These are phyloP conservation scores for Tadarida brasiliensis DNA, from an alignment of 2,797 vertebrate species.

Conservation along the genomic window DNA sequence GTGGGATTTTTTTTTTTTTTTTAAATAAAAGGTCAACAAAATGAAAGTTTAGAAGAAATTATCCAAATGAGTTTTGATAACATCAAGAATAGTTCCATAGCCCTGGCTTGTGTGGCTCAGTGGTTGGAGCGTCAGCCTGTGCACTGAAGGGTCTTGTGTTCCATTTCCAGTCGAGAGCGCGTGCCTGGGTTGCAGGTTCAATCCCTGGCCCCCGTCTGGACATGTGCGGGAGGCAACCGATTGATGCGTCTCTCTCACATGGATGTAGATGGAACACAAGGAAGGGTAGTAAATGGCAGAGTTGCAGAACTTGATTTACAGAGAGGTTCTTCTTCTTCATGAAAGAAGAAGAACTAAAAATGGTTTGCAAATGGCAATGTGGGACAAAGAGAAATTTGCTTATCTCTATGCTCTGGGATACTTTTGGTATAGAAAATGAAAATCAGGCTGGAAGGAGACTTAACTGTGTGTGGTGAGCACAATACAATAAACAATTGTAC, in stretches of 20 bases:
- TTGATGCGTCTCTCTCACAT: too few species aligned
- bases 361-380: neutral
- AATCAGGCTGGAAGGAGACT: neutral
- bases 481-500: neutral
- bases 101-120: too few species aligned
- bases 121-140: too few species aligned
- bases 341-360: neutral
- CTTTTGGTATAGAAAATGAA: neutral
- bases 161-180: too few species aligned
- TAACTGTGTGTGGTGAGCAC: neutral
- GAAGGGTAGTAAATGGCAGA: neutral
- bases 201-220: too few species aligned
- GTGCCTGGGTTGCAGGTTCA: too few species aligned
- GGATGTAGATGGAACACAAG: too few species aligned
- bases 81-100: neutral
- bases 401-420: neutral
- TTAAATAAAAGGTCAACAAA: neutral
- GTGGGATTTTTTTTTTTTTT: too few species aligned
- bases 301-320: neutral
- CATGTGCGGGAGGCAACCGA: too few species aligned
- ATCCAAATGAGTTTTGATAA: neutral
- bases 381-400: neutral
- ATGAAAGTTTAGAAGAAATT: neutral
- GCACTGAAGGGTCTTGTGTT: too few species aligned
- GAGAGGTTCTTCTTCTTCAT: neutral